Conservation (phyloP, 2,888 invertebrate species). For the Acanthacorydalis orientalis region DNA sequence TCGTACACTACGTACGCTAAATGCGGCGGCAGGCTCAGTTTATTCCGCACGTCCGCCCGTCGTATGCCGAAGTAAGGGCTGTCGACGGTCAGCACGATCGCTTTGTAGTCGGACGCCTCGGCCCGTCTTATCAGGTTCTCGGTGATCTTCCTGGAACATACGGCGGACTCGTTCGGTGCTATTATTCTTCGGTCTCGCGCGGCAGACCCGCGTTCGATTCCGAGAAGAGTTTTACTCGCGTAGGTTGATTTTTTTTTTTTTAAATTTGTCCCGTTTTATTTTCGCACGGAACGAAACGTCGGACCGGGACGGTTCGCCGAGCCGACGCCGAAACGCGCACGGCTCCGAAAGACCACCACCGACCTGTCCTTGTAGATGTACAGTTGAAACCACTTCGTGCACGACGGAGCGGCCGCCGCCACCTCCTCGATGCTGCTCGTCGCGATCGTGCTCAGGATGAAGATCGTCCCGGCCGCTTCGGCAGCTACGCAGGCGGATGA, state of each 20-base stretch:
- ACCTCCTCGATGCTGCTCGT: slow-evolving; percentile 82
- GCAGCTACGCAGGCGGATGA: slow-evolving; percentile 54
- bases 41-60: slow-evolving; percentile 65
- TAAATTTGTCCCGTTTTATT: no score
- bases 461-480: slow-evolving; percentile 56
- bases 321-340: no score
- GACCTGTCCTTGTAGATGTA: slow-evolving; percentile 77
- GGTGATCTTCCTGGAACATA: slow-evolving; percentile 41
- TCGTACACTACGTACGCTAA: slow-evolving; percentile 35
- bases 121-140: slow-evolving; percentile 55
- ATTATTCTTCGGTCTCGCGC: no score
- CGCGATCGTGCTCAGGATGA: slow-evolving; percentile 69
- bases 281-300: no score
- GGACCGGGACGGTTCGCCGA: no score
- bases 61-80: slow-evolving; percentile 75
- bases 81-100: slow-evolving; percentile 76
- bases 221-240: no score
- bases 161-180: no score
- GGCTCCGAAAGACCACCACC: no score
- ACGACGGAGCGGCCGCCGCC: slow-evolving; percentile 54
- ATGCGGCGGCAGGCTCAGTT: slow-evolving; percentile 66
- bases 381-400: slow-evolving; percentile 78
- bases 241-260: no score
- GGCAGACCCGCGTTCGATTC: no score
- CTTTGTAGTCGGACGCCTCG: slow-evolving; percentile 71